Conservation (phyloP, 2,888 invertebrate species). For the Listrodromus nycthemerus region DNA sequence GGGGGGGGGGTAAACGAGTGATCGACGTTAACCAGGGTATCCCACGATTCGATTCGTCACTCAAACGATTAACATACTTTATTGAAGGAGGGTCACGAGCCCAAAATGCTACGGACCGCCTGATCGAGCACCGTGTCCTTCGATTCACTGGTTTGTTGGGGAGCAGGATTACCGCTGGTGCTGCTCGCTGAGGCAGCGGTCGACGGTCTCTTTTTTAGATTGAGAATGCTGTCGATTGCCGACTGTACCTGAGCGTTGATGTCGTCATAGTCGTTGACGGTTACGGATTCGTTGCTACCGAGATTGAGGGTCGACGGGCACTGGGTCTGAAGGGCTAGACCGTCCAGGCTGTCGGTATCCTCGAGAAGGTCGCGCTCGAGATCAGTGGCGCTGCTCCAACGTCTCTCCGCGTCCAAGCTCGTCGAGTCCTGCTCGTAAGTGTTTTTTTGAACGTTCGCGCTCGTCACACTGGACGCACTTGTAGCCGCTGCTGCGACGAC, state of each 20-base stretch:
- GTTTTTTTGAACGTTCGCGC: conserved; percentile 70
- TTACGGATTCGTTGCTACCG: conserved; percentile 69
- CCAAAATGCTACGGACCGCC: conserved; percentile 83
- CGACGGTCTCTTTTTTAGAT: conserved; percentile 86
- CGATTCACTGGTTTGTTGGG: conserved; percentile 76
- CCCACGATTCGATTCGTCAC: conserved; percentile 66
- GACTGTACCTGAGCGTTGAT: conserved; percentile 92
- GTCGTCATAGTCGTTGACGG: conserved; percentile 86
- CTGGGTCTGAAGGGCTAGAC: conserved; percentile 79
- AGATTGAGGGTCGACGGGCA: conserved; percentile 71
- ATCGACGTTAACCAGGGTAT: conserved; percentile 28
- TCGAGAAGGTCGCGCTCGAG: conserved; percentile 82
- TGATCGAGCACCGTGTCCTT: conserved; percentile 82
- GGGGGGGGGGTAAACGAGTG: conserved; percentile 2
- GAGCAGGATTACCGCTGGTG: conserved; percentile 68
- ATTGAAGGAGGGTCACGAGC: conserved; percentile 84
- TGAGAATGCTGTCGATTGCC: conserved; percentile 92
- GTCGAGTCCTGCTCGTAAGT: conserved; percentile 73
- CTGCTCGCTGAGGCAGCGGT: conserved; percentile 69
- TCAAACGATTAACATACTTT: conserved; percentile 81
- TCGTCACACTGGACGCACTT: conserved; percentile 70
- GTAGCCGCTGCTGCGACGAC: conserved; percentile 52
- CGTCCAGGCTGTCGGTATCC: conserved; percentile 81
- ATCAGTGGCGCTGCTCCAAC: conserved; percentile 80
- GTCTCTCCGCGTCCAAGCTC: conserved; percentile 71